Conservation (phyloP, 1,140 invertebrate species). For the Aradophagus sp. region DNA sequence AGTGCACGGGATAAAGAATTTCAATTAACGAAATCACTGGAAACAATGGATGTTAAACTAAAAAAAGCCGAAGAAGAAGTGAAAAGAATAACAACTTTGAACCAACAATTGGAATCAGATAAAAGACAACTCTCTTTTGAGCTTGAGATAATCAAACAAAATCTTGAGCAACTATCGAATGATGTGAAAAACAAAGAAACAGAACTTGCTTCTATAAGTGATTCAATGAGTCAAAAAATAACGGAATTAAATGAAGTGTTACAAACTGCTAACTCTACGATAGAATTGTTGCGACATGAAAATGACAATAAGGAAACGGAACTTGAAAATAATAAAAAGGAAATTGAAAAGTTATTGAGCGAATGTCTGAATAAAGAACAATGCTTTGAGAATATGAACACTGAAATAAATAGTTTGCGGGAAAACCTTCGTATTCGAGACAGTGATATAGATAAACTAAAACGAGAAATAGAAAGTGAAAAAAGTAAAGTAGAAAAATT, state of each 20-base stretch:
- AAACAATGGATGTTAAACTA: constrained; percentile 62
- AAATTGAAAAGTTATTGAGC: constrained; percentile 50
- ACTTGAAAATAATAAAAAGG: constrained; percentile 51
- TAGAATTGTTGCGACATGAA: constrained; percentile 49
- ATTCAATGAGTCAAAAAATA: constrained; percentile 57
- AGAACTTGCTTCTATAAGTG: neutral
- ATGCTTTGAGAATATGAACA: constrained; percentile 54
- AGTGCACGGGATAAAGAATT: constrained; percentile 72
- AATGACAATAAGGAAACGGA: constrained; percentile 52
- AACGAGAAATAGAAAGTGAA: constrained; percentile 46
- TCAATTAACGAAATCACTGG: constrained; percentile 71
- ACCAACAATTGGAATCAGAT: constrained; percentile 51
- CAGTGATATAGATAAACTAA: constrained; percentile 43
- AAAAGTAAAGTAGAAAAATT: constrained; percentile 57
- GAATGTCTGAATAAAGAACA: constrained; percentile 52
- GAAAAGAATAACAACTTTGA: constrained; percentile 39
- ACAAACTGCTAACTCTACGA: constrained; percentile 40
- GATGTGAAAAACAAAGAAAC: constrained; percentile 18
- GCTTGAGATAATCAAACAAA: constrained; percentile 72
- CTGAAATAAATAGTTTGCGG: constrained; percentile 47
- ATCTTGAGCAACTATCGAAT: constrained; percentile 69
- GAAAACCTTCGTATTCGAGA: constrained; percentile 60
- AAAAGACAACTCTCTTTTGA: constrained; percentile 54
- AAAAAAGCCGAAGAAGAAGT: constrained; percentile 51
- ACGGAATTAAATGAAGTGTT: constrained; percentile 47